Evolutionary conservation across 2,113 vertebrate species (phyloP).

Genomic region (Heterochromis multidens): DNA sequence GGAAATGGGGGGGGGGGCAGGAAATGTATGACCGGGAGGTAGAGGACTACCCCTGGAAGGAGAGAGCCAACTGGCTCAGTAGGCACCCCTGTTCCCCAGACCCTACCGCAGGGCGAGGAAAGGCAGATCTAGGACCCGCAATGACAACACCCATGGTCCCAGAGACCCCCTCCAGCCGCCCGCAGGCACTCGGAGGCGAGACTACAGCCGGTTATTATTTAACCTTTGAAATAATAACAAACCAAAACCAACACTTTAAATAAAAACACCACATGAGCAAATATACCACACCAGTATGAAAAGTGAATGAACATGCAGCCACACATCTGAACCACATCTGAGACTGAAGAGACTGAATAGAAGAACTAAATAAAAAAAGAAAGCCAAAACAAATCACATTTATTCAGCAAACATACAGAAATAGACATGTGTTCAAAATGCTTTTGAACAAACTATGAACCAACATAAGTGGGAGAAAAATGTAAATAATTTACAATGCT

Average conservation of each 20-base stretch:
- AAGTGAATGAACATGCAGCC: neutral
- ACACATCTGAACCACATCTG: neutral
- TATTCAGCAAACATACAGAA: neutral
- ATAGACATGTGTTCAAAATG: neutral
- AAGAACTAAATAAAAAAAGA: neutral
- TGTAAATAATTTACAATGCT: neutral
- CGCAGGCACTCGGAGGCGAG: no score
- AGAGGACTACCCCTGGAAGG: no score
- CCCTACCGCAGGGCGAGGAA: no score
- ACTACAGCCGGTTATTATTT: no score
- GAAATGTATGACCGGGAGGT: no score
- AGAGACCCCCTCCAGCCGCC: no score
- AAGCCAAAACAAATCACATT: neutral
- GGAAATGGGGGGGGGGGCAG: no score
- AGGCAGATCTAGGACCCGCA: no score
- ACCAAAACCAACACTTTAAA: neutral
- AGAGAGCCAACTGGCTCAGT: no score
- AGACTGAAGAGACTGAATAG: neutral
- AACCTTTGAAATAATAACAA: neutral
- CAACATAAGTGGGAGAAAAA: neutral
- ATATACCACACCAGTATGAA: neutral
- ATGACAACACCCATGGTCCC: no score
- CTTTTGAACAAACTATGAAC: neutral
- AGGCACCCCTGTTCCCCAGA: no score
- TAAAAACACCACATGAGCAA: neutral